These are phyloP conservation scores for Leptarthrus brevirostris DNA, from an alignment of 2,888 invertebrate genomes.

Conservation along the genomic window DNA sequence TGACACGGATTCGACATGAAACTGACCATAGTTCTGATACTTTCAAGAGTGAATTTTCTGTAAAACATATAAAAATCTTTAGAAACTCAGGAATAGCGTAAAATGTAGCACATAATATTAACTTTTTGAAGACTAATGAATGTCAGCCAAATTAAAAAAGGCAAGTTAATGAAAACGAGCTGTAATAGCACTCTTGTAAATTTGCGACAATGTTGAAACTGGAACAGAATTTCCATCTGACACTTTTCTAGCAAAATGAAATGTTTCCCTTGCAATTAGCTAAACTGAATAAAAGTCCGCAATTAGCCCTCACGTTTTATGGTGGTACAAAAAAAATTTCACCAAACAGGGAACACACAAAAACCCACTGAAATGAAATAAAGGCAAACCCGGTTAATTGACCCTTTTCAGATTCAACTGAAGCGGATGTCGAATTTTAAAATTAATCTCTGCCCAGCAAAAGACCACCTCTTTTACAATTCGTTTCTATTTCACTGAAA, in stretches of 20 bases:
- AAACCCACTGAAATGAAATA: slow-evolving; percentile 24
- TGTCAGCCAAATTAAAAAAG: no score
- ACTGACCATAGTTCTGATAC: no score
- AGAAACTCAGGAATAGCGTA: no score
- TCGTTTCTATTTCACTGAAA: slow-evolving; percentile 46
- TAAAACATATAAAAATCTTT: no score
- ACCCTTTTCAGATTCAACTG: slow-evolving; percentile 44
- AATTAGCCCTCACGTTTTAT: slow-evolving; percentile 26
- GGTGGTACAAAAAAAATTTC: slow-evolving; percentile 5
- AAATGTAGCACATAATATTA: no score
- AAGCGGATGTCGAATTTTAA: slow-evolving; percentile 43
- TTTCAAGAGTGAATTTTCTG: no score
- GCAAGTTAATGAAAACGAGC: no score
- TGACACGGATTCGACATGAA: no score
- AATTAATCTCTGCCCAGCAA: slow-evolving; percentile 41
- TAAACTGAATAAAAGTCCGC: slow-evolving; percentile 33
- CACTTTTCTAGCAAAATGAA: not conserved
- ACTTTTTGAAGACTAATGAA: no score
- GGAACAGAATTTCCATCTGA: not conserved
- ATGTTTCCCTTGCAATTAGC: slow-evolving; percentile 29
- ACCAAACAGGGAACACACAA: slow-evolving; percentile 25
- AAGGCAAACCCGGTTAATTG: slow-evolving; percentile 44
- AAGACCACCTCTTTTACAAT: slow-evolving; percentile 42
- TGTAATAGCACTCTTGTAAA: no score
- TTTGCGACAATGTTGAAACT: no score